A percentile compares a stretch with the other conserved stretches of the same genome.
phyloP scores from a whole-genome alignment of 2,113 vertebrate genomes.

The Thalassoma bifasciatum region DNA sequence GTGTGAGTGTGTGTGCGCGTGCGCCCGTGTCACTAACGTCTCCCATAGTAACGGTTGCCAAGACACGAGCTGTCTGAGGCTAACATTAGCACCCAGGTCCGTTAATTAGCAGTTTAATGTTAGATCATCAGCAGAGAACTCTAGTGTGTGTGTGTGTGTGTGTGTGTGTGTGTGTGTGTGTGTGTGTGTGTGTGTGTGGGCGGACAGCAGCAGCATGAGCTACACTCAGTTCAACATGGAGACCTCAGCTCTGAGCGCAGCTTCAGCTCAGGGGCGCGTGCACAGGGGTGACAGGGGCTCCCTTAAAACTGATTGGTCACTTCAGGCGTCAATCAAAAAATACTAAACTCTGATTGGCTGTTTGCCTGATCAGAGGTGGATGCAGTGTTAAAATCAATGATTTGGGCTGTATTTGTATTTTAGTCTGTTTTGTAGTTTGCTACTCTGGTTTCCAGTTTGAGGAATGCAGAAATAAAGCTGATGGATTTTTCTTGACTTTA shows the following conservation, averaged over 20 bases:
- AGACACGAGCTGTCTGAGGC: conserved; percentile 15
- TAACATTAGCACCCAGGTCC: conserved; percentile 28
- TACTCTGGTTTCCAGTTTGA: too few relatives aligned
- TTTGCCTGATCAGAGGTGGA: too few relatives aligned
- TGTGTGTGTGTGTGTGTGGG: not conserved
- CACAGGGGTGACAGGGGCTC: too few relatives aligned
- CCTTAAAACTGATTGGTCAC: too few relatives aligned
- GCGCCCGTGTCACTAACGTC: not conserved
- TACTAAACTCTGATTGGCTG: too few relatives aligned
- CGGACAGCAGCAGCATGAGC: conserved; percentile 24
- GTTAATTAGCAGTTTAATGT: conserved; percentile 16
- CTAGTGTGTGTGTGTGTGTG: not conserved
- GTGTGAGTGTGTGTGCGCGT: not conserved
- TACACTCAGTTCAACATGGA: conserved; percentile 10
- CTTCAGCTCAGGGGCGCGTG: not conserved
- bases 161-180: not conserved
- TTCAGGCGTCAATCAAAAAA: too few relatives aligned
- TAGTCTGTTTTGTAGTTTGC: too few relatives aligned
- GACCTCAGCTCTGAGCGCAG: conserved; percentile 3
- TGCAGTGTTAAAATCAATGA: too few relatives aligned
- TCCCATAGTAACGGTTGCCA: conserved; percentile 55
- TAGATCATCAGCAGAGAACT: not conserved
- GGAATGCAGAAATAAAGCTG: too few relatives aligned
- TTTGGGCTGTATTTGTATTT: too few relatives aligned
- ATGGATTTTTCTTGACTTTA: too few relatives aligned